Conservation (phyloP, 2,113 vertebrate species). For the Trachemys scripta region DNA sequence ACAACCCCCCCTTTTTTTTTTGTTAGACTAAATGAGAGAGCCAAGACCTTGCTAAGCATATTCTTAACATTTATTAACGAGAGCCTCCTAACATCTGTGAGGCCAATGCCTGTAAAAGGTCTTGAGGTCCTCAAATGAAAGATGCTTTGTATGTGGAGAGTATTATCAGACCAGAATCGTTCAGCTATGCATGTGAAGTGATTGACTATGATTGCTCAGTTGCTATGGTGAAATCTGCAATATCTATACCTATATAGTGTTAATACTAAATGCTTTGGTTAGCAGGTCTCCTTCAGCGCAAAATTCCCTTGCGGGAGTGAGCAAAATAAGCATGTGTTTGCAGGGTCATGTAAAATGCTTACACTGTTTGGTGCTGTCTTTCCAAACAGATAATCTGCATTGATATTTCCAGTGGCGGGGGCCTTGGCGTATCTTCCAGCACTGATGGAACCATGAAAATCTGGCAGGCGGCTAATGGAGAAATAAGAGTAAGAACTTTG, state of each 20-base stretch:
- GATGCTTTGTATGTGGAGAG: not conserved
- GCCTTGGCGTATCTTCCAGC: slow-evolving; percentile 82
- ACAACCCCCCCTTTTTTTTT: not conserved
- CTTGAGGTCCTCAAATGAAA: not conserved
- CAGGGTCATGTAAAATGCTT: not conserved
- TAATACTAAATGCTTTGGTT: not conserved
- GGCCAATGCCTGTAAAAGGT: not conserved
- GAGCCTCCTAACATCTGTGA: not conserved
- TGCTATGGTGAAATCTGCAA: not conserved
- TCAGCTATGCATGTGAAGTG: not conserved
- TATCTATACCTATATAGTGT: not conserved
- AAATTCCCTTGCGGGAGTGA: not conserved
- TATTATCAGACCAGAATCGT: not conserved
- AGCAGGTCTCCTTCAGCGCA: not conserved
- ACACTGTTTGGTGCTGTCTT: not conserved
- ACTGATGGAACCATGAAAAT: slow-evolving; percentile 84
- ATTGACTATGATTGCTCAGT: not conserved
- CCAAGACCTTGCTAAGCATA: not conserved
- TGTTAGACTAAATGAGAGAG: not conserved
- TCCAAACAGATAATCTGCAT: slow-evolving; percentile 80
- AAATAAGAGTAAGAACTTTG: slow-evolving; percentile 80
- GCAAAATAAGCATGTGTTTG: not conserved
- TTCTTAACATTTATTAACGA: not conserved
- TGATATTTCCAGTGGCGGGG: slow-evolving; percentile 84
- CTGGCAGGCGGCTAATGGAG: slow-evolving; percentile 86